Conservation (phyloP, 2,888 invertebrate genomes). For the Hirtodrosophila trivittata region DNA sequence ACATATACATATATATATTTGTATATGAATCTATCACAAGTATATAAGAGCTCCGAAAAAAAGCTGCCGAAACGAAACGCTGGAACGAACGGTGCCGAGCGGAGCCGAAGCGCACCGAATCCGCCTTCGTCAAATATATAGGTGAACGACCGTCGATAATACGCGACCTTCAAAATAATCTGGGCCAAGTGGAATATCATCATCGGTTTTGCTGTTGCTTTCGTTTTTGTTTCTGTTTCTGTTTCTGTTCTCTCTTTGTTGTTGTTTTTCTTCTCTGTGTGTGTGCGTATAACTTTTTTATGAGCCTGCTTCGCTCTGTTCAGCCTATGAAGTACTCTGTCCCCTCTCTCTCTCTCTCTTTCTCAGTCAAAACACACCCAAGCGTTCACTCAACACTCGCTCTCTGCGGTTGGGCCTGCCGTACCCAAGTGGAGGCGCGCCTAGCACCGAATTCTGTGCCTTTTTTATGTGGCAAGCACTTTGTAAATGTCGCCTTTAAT, state of each 20-base stretch:
- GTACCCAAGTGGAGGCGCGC: slow-evolving; percentile 20
- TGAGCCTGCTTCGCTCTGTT: slow-evolving; percentile 14
- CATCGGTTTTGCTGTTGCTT: slow-evolving; percentile 43
- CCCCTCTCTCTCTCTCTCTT: slow-evolving; percentile 23
- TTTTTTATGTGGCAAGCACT: slow-evolving; percentile 5
- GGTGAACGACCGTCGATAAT: slow-evolving; percentile 84
- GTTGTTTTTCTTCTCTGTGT: slow-evolving; percentile 23
- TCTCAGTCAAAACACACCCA: slow-evolving; percentile 2
- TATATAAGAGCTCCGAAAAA: slow-evolving; percentile 20
- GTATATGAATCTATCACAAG: slow-evolving; percentile 22
- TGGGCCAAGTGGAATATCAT: slow-evolving; percentile 84
- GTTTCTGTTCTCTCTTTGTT: slow-evolving; percentile 3
- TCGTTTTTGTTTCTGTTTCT: too few species aligned
- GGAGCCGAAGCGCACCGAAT: slow-evolving; percentile 17
- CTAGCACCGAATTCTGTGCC: slow-evolving; percentile 12
- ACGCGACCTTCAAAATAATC: slow-evolving; percentile 84
- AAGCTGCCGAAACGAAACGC: slow-evolving; percentile 13
- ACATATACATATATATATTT: slow-evolving; percentile 9
- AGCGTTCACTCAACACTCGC: not conserved
- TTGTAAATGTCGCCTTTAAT: slow-evolving; percentile 12
- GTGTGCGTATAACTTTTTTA: slow-evolving; percentile 19
- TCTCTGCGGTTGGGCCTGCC: slow-evolving; percentile 15
- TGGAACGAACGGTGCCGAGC: slow-evolving; percentile 13
- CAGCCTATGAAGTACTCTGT: slow-evolving; percentile 21
- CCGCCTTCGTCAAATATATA: slow-evolving; percentile 67